Conservation (phyloP, 2,888 invertebrate species). For the Acleris cristana region DNA sequence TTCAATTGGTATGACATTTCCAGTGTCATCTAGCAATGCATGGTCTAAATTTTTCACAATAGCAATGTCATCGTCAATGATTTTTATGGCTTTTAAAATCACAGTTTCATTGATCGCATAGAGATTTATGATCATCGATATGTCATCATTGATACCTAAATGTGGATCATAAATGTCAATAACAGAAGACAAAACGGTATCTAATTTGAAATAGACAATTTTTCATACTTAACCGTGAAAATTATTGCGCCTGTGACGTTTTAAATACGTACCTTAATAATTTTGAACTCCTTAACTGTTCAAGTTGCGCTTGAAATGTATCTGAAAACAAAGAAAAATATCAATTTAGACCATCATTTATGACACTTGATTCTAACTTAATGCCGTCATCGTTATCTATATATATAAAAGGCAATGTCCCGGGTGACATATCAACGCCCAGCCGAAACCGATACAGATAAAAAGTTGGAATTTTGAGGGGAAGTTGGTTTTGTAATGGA, state of each 20-base stretch:
- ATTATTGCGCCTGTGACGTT: no score
- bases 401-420: no score
- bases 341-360: conserved; percentile 7
- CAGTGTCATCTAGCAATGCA: conserved; percentile 35
- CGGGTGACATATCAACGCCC: no score
- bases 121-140: conserved; percentile 58
- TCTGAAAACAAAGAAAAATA: conserved; percentile 64
- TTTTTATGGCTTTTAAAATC: conserved; percentile 54
- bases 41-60: conserved; percentile 41
- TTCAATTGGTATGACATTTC: not conserved
- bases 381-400: no score
- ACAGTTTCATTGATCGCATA: conserved; percentile 43
- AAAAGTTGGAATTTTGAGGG: no score
- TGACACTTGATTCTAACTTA: no score
- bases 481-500: no score
- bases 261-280: conserved; percentile 66
- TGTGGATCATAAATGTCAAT: conserved; percentile 52
- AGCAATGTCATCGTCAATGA: conserved; percentile 41
- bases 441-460: no score
- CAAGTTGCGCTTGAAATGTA: conserved; percentile 60
- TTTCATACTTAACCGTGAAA: no score
- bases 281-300: conserved; percentile 65
- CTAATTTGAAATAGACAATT: no score
- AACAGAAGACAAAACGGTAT: not conserved
- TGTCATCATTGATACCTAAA: conserved; percentile 49